Base-by-base conservation (phyloP, 2,797 vertebrate species). In the Hafferia zeledoni region DNA sequence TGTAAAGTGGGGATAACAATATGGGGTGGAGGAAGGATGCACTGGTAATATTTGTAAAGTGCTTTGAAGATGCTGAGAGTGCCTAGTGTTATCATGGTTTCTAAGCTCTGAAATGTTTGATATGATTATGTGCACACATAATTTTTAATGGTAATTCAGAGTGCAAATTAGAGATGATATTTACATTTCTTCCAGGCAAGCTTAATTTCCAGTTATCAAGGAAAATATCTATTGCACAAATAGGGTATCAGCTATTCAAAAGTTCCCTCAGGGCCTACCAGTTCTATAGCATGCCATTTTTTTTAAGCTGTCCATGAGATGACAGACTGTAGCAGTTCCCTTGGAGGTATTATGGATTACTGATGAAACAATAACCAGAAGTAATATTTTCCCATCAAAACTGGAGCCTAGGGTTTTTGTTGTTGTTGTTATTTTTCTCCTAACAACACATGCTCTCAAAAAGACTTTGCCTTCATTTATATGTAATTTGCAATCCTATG, bases 151-250 rank as follows among this genome's bases (percentile, higher is more conserved):
- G 91, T 95, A 97, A 97, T 97, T 97, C 96, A 95, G 89, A 96
- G 94, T 69, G 17, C 96, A 97, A 97, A 97, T 97, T 96, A 94
- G 77, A 94, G 93, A 93, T 25, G 70, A 94, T 97, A 97, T 96
- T 97, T 96, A 97, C 96, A 97, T 97, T 97, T 97, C 96, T 97
- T 96, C 96, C 90, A 94, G 97, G 96, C 97, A 97, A 97, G 97
- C 97, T 97, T 96, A 97, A 97, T 97, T 97, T 97, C 89, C 87
- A 94, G 96, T 97, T 97, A 97, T 97, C 95, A 86, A 88, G 88
- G 89, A 96, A 95, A 95, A 94, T 94, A 96, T 97, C 96, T 97
- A 96, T 96, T 94, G 94, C 94, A 96, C 96, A 97, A 97, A 96
- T 90, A 95, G 93, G 91, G 94, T 92, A 97, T 94, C 93, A 95